Evolutionary conservation across 2,888 invertebrate species (phyloP).

Genomic region (Netelia melanura): DNA sequence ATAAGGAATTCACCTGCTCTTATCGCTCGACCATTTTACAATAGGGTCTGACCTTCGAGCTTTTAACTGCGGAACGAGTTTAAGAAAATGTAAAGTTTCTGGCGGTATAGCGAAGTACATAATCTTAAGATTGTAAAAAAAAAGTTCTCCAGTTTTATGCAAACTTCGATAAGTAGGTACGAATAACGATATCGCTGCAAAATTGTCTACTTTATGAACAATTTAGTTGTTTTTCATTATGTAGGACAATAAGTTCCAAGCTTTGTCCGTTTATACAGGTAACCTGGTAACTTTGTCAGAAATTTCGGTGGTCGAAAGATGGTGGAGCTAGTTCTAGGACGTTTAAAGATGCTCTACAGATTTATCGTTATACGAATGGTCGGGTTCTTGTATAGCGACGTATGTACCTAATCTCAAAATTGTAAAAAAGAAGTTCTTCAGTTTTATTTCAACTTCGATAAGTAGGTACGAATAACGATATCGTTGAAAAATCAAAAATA

Average conservation of each 20-base stretch:
- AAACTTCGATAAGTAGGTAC: neutral
- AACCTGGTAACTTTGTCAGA: slow-evolving; percentile 15
- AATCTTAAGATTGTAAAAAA: no score
- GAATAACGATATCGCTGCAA: neutral
- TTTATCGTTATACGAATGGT: neutral
- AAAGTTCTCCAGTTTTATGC: neutral
- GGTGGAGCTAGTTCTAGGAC: neutral
- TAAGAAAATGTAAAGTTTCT: no score
- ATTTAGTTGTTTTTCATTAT: neutral
- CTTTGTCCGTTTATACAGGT: neutral
- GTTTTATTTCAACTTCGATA: neutral
- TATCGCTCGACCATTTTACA: slow-evolving; percentile 21
- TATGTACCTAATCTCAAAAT: no score
- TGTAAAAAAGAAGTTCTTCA: neutral
- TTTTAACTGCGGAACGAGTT: neutral
- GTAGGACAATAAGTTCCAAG: neutral
- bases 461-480: neutral
- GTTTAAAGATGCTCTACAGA: slow-evolving; percentile 24
- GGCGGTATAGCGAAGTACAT: no score
- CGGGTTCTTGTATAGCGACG: neutral
- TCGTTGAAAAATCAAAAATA: neutral
- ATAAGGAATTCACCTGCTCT: slow-evolving; percentile 60
- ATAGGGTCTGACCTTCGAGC: slow-evolving; percentile 22
- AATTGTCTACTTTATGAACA: neutral
- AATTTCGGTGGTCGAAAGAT: neutral